phyloP scores from a whole-genome alignment of 2,888 invertebrate species.

The Fragum whitleyi region DNA sequence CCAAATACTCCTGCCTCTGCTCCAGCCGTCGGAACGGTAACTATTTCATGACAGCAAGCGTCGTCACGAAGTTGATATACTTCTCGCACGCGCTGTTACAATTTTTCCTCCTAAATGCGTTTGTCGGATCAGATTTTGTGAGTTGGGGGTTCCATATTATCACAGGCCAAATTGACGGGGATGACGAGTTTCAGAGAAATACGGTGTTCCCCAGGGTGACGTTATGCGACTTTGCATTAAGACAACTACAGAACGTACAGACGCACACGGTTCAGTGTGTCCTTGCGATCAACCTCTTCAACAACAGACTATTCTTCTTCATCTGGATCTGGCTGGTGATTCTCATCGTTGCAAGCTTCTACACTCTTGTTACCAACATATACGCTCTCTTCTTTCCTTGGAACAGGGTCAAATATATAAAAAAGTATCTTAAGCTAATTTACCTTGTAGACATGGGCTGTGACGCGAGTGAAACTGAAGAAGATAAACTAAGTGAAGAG shows the following conservation, averaged over 20 bases:
- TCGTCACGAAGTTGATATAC: conserved; percentile 80
- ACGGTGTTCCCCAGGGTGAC: conserved; percentile 76
- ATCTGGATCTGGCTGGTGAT: conserved; percentile 81
- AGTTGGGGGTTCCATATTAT: conserved; percentile 79
- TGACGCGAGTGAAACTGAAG: conserved; percentile 45
- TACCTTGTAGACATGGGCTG: conserved; percentile 61
- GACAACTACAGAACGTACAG: conserved; percentile 79
- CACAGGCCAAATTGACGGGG: conserved; percentile 62
- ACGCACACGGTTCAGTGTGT: conserved; percentile 81
- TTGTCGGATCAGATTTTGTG: conserved; percentile 77
- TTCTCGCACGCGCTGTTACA: conserved; percentile 80
- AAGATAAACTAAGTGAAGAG: neutral
- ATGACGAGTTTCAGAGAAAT: conserved; percentile 46
- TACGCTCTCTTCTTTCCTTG: conserved; percentile 76
- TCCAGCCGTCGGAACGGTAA: conserved; percentile 79
- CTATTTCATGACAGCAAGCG: conserved; percentile 78
- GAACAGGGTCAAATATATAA: conserved; percentile 74
- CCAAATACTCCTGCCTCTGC: conserved; percentile 74
- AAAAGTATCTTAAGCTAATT: conserved; percentile 75
- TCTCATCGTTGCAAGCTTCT: conserved; percentile 69
- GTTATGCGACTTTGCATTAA: conserved; percentile 79
- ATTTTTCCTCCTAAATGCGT: conserved; percentile 79
- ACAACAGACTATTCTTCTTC: conserved; percentile 81
- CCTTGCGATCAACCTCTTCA: conserved; percentile 81
- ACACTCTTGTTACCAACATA: conserved; percentile 72